phyloP scores from a whole-genome alignment of 2,888 invertebrate genomes.

The Acleris cristana region DNA sequence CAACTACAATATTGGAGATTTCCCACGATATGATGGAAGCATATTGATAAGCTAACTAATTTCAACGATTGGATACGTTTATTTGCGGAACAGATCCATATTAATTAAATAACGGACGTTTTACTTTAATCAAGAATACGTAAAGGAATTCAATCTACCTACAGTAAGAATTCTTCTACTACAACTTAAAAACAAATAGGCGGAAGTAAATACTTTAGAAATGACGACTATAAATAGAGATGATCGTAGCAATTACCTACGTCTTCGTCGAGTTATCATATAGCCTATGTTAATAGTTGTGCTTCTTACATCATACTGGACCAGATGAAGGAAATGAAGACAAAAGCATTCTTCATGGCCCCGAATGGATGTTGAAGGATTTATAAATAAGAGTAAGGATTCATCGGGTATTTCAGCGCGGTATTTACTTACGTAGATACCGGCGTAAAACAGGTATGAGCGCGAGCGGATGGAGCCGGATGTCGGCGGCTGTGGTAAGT shows the following conservation, averaged over 20 bases:
- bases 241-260: constrained; percentile 44
- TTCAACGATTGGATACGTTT: constrained; percentile 10
- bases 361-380: constrained; percentile 10
- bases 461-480: constrained; percentile 58
- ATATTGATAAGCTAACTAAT: constrained; percentile 7
- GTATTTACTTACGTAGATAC: constrained; percentile 39
- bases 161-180: constrained; percentile 42
- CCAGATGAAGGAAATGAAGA: constrained; percentile 6
- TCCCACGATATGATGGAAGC: constrained; percentile 13
- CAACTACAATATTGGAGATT: constrained; percentile 6
- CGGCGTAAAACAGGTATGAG: constrained; percentile 49
- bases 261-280: constrained; percentile 29
- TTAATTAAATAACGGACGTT: constrained; percentile 11
- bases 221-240: constrained; percentile 55
- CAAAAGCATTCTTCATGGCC: constrained; percentile 10
- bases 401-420: constrained; percentile 38
- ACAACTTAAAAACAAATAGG: constrained; percentile 55
- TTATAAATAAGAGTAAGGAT: constrained; percentile 31
- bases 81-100: constrained; percentile 20
- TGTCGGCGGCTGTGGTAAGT: constrained; percentile 50
- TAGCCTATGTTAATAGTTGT: constrained; percentile 11
- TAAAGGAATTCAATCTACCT: constrained; percentile 5
- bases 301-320: constrained; percentile 11
- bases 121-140: constrained; percentile 15
- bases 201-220: constrained; percentile 58